A percentile compares a stretch with the other conserved stretches of the same genome.
phyloP scores from a whole-genome alignment of 2,888 invertebrate species.

The Eupithecia pulchellata region DNA sequence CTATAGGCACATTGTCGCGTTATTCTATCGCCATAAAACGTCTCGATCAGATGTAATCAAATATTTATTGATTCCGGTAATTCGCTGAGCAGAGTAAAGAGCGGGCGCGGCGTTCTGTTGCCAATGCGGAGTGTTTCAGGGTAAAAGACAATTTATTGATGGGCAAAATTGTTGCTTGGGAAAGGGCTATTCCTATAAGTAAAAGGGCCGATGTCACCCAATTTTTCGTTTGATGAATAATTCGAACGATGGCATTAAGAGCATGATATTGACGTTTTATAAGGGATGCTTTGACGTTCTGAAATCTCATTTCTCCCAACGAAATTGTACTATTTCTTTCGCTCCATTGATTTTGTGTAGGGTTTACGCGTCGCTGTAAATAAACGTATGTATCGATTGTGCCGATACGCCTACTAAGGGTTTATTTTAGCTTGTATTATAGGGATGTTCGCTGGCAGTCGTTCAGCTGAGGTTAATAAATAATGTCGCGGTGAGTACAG shows the following conservation, averaged over 20 bases:
- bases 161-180: constrained; percentile 45
- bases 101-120: constrained; percentile 42
- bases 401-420: constrained; percentile 14
- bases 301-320: neutral
- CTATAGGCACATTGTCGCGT: constrained; percentile 47
- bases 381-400: constrained; percentile 26
- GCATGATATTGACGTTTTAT: constrained; percentile 7
- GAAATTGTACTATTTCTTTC: neutral
- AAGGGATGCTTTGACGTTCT: constrained; percentile 1
- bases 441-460: constrained; percentile 25
- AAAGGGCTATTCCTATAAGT: constrained; percentile 4
- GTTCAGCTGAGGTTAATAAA: constrained; percentile 33
- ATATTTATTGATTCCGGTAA: constrained; percentile 67
- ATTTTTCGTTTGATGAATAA: constrained; percentile 13
- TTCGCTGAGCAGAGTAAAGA: constrained; percentile 55
- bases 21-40: constrained; percentile 49
- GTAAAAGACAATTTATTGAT: constrained; percentile 62
- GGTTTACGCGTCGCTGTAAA: constrained; percentile 8
- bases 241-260: neutral
- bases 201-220: constrained; percentile 3
- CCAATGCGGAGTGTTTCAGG: constrained; percentile 44
- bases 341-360: neutral
- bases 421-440: constrained; percentile 21
- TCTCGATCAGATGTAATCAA: constrained; percentile 58
- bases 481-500: constrained; percentile 35